Conservation (phyloP, 2,113 vertebrate species). For the Phoxinus phoxinus region DNA sequence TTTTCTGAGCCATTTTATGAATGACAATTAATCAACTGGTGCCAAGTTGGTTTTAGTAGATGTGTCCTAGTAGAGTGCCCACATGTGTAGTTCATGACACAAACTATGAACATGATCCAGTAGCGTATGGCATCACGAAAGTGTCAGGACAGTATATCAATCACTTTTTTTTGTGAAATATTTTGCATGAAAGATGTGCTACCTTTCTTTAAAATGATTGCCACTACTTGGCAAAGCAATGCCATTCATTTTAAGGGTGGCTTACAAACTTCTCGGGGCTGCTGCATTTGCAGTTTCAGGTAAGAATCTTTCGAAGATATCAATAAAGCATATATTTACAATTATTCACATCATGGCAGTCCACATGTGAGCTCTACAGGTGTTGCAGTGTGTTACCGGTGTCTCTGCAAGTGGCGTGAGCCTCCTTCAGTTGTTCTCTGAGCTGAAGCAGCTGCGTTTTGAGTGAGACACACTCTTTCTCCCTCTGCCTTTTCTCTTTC, state of each 20-base stretch:
- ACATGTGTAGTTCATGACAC: neutral
- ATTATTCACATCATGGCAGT: neutral
- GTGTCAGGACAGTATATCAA: too few relatives aligned
- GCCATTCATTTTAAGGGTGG: neutral
- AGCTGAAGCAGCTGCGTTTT: slow-evolving; percentile 62
- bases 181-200: too few relatives aligned
- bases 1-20: neutral
- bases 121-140: too few relatives aligned
- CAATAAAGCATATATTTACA: neutral
- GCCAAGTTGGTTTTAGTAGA: neutral
- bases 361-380: neutral
- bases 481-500: slow-evolving; percentile 62
- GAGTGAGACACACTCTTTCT: slow-evolving; percentile 56
- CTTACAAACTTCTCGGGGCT: neutral
- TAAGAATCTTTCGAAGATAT: neutral
- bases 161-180: too few relatives aligned
- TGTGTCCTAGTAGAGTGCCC: neutral
- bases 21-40: neutral
- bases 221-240: too few relatives aligned
- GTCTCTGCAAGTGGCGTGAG: slow-evolving; percentile 60
- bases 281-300: neutral
- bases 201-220: too few relatives aligned
- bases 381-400: slow-evolving; percentile 59
- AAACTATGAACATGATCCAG: too few relatives aligned
- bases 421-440: slow-evolving; percentile 63